Percentiles rank a stretch among this genome's conserved stretches.
Conservation (phyloP, 2,113 vertebrate species). For the Gallinago jamesoni region DNA sequence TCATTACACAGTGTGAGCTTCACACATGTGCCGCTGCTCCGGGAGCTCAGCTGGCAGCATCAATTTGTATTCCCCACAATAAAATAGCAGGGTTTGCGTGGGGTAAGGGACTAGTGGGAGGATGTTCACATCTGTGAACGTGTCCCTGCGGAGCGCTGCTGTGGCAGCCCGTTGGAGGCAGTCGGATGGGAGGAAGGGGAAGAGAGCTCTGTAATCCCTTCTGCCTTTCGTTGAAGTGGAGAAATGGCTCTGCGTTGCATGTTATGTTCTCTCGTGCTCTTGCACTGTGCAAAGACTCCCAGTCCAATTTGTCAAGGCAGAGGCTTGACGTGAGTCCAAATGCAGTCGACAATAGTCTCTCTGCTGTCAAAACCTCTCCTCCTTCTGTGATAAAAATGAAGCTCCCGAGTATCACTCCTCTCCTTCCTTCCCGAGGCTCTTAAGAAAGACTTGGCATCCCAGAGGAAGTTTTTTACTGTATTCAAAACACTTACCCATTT, state of each 20-base stretch:
- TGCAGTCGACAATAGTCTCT: constrained; percentile 25
- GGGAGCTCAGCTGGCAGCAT: not conserved
- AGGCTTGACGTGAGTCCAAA: constrained; percentile 14
- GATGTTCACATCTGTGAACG: not conserved
- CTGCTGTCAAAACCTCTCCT: constrained; percentile 43
- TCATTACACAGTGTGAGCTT: constrained; percentile 24
- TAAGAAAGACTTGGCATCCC: not conserved
- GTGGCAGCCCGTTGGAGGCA: not conserved
- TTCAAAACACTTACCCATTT: not conserved
- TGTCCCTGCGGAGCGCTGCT: not conserved
- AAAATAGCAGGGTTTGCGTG: not conserved
- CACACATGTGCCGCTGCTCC: not conserved
- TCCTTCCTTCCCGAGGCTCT: constrained; percentile 26
- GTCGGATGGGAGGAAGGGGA: not conserved
- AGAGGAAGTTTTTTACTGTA: not conserved
- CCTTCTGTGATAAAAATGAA: constrained; percentile 31
- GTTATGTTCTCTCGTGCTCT: not conserved
- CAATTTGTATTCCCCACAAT: not conserved
- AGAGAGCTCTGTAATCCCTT: not conserved
- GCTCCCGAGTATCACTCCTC: not conserved
- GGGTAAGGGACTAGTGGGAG: not conserved
- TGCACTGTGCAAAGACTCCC: not conserved
- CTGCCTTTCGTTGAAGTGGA: not conserved
- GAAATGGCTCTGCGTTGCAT: not conserved
- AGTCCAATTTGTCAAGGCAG: constrained; percentile 30